phyloP scores from a whole-genome alignment of 2,797 vertebrate species.

The Chelon auratus region DNA sequence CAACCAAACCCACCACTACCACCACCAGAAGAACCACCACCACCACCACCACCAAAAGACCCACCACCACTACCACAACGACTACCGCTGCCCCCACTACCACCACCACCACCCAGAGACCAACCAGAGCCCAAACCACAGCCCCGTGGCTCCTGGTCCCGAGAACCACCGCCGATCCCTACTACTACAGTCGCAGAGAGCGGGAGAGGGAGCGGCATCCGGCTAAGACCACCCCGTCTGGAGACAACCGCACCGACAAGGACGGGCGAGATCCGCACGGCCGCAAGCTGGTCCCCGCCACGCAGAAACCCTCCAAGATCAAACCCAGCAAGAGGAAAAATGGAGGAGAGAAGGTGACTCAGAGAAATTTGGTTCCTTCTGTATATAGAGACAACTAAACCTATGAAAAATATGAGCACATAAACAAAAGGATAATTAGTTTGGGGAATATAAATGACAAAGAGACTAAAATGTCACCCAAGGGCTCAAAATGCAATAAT shows the following conservation, averaged over 20 bases:
- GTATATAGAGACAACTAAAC: background rate
- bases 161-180: slow-evolving; percentile 79
- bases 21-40: slow-evolving; percentile 74
- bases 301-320: slow-evolving; percentile 85
- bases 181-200: slow-evolving; percentile 84
- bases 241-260: slow-evolving; percentile 91
- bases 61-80: slow-evolving; percentile 75
- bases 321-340: slow-evolving; percentile 88
- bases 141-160: slow-evolving; percentile 71
- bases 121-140: slow-evolving; percentile 78
- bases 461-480: too few relatives aligned
- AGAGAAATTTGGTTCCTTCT: background rate
- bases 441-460: background rate
- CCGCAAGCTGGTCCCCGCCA: slow-evolving; percentile 78
- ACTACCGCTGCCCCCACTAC: slow-evolving; percentile 74
- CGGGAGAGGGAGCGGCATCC: slow-evolving; percentile 79
- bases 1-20: slow-evolving; percentile 59
- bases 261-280: slow-evolving; percentile 76
- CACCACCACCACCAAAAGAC: slow-evolving; percentile 63
- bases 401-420: background rate
- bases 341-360: slow-evolving; percentile 74
- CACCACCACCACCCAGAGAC: slow-evolving; percentile 84
- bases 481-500: background rate
- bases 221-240: slow-evolving; percentile 85
- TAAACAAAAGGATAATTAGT: background rate